Conservation (phyloP, 1,140 invertebrate genomes). For the Drosophila nasuta region DNA sequence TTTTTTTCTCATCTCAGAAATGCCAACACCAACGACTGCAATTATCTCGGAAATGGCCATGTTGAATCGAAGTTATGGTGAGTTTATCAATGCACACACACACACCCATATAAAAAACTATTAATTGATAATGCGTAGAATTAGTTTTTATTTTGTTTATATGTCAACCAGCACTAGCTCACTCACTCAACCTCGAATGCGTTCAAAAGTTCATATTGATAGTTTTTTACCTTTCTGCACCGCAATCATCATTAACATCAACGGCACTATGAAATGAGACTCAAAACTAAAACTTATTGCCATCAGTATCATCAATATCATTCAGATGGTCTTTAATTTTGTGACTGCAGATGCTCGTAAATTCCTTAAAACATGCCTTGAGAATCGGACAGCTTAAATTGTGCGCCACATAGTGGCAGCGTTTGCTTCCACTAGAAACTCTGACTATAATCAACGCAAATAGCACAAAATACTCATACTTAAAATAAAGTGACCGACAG, state of each 20-base stretch:
- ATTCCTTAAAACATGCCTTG: not conserved
- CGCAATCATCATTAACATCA: conserved; percentile 68
- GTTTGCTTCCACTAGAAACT: not conserved
- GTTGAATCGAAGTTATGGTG: conserved; percentile 81
- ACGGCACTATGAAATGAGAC: conserved; percentile 39
- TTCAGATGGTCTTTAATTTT: conserved; percentile 3
- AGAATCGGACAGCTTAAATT: not conserved
- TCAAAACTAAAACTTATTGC: conserved; percentile 14
- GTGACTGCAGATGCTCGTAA: conserved; percentile 4
- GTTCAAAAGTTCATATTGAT: conserved; percentile 49
- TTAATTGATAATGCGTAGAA: not conserved
- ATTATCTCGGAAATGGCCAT: conserved; percentile 86
- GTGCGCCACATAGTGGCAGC: not conserved
- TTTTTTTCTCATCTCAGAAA: conserved; percentile 86
- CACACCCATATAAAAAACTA: not conserved
- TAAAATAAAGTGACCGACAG: conserved; percentile 28
- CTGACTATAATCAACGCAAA: conserved; percentile 53
- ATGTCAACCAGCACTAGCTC: conserved; percentile 21
- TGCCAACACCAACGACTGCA: conserved; percentile 89
- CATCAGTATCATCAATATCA: conserved; percentile 6
- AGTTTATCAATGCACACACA: conserved; percentile 19
- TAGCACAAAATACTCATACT: conserved; percentile 27
- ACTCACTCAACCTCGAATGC: conserved; percentile 57
- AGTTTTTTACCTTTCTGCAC: conserved; percentile 66
- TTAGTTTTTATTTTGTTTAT: conserved; percentile 10